Evolutionary conservation across 2,888 invertebrate genomes (phyloP).

Genomic region (Epinotia brunnichana): DNA sequence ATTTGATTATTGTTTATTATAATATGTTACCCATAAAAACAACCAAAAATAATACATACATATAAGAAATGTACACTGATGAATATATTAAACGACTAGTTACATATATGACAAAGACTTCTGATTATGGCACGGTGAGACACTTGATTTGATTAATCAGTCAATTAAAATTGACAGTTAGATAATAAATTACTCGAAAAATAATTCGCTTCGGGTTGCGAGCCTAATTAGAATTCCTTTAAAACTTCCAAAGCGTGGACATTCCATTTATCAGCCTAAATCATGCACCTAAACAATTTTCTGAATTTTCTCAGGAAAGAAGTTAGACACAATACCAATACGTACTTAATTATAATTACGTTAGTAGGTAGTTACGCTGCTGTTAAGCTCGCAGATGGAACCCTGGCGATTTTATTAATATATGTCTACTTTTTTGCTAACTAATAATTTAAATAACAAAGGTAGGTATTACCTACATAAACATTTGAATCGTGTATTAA

Average conservation of each 20-base stretch:
- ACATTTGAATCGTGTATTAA: conserved; percentile 26
- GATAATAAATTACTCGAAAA: conserved; percentile 58
- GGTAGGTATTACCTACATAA: conserved; percentile 22
- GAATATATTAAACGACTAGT: conserved; percentile 46
- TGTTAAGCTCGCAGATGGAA: conserved; percentile 23
- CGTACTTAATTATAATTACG: too few species aligned
- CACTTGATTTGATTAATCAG: conserved; percentile 48
- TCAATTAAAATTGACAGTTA: conserved; percentile 50
- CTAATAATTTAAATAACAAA: conserved; percentile 29
- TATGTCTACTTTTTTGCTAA: conserved; percentile 29
- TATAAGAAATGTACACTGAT: conserved; percentile 45
- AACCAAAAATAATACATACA: conserved; percentile 34
- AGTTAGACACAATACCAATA: background rate
- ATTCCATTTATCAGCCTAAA: background rate
- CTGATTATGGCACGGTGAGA: conserved; percentile 57
- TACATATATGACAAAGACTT: conserved; percentile 40
- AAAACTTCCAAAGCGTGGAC: background rate
- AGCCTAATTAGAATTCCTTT: conserved; percentile 32
- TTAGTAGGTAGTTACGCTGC: background rate
- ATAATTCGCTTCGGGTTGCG: conserved; percentile 55
- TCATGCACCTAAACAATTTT: background rate
- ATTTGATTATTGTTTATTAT: conserved; percentile 39
- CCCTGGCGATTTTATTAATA: conserved; percentile 30
- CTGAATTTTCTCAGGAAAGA: background rate
- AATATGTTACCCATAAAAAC: conserved; percentile 40